phyloP scores from a whole-genome alignment of 2,888 invertebrate genomes.

The Chloroclysta siterata region DNA sequence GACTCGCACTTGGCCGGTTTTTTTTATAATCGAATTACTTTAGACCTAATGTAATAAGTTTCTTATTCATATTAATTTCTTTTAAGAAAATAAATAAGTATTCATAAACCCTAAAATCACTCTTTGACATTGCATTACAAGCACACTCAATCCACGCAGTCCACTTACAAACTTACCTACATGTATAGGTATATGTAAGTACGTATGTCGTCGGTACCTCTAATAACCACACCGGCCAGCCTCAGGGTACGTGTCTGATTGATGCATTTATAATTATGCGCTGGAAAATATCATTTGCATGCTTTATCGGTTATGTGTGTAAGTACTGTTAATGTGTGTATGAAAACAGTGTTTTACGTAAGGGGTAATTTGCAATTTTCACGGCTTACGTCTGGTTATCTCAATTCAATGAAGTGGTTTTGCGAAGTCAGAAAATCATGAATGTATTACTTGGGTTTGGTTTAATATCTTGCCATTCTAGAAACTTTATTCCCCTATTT shows the following conservation, averaged over 20 bases:
- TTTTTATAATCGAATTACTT: no score
- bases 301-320: conserved; percentile 32
- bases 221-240: conserved; percentile 70
- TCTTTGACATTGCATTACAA: neutral
- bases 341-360: conserved; percentile 20
- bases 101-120: neutral
- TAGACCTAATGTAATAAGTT: no score
- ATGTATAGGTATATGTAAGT: conserved; percentile 11
- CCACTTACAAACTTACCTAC: conserved; percentile 1
- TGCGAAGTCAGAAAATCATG: neutral
- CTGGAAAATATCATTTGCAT: conserved; percentile 74
- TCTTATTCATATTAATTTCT: no score
- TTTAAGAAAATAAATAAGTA: no score
- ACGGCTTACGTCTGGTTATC: conserved; percentile 1
- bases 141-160: neutral
- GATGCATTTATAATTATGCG: conserved; percentile 82
- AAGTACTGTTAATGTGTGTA: conserved; percentile 27
- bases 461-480: no score
- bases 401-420: neutral
- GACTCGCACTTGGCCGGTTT: no score
- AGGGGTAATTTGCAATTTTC: conserved; percentile 11
- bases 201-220: conserved; percentile 39
- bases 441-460: no score
- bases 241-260: conserved; percentile 70
- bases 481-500: no score